phyloP scores from a whole-genome alignment of 2,888 invertebrate genomes.

The Neoaliturus tenellus region DNA sequence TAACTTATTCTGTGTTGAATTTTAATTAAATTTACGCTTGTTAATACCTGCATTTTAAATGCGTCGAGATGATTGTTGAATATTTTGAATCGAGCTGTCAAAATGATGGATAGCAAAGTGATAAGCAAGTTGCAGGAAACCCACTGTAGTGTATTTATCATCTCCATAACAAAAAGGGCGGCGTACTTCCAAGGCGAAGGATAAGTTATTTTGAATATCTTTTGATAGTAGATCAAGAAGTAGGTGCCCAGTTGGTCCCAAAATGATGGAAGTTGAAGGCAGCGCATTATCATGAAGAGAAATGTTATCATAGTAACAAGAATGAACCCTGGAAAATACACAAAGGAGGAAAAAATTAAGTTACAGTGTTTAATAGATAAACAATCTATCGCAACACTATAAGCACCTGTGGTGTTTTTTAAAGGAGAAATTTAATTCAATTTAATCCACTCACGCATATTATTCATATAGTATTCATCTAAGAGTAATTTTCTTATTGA shows the following conservation, averaged over 20 bases:
- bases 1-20: too few relatives aligned
- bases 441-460: too few relatives aligned
- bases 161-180: background rate
- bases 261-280: background rate
- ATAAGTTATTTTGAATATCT: background rate
- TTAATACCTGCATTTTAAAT: constrained; percentile 8
- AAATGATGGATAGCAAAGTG: background rate
- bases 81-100: background rate
- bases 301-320: background rate
- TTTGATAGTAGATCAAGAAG: background rate
- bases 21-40: too few relatives aligned
- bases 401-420: too few relatives aligned
- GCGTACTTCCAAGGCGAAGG: background rate
- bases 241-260: background rate
- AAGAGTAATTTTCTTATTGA: too few relatives aligned
- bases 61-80: constrained; percentile 14
- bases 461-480: too few relatives aligned
- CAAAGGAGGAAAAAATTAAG: background rate
- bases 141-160: constrained; percentile 3
- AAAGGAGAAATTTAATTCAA: too few relatives aligned
- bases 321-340: background rate
- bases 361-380: too few relatives aligned
- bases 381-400: too few relatives aligned
- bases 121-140: background rate
- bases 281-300: background rate